Base-by-base conservation (phyloP, 1,140 invertebrate species). In the Drosophila mayri region DNA sequence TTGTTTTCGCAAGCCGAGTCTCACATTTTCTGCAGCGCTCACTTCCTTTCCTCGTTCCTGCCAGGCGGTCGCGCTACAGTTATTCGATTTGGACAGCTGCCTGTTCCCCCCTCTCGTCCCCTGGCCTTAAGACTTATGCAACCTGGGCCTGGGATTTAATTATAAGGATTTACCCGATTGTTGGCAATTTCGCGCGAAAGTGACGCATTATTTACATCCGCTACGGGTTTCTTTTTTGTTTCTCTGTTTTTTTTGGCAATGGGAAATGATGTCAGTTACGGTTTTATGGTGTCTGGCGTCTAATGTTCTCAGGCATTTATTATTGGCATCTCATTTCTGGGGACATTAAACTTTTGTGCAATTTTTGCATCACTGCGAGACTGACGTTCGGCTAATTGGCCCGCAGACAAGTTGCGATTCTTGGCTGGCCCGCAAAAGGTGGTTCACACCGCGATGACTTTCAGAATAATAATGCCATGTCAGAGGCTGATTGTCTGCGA, bases 141-240 rank as follows among this genome's bases (percentile, higher is more conserved):
- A 77, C 74, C 73, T 16, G 72, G 55, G 72, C 30, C 72, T 60
- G 73, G 32, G 62, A 58, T 77, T 75, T 87, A 87, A 87, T 88
- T 85, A 88, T 88, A 87, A 87, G 83, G 83, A 88, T 88, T 88
- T 77, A 55, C 67, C 70, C n/a, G 70, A 73, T 73, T 73, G 70
- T 73, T 49, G 70, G 67, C 70, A 72, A 72, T 73, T 73, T 73
- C 35, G 70, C 54, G 66, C 30, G 67, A 75, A 79, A 82, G 68
- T 86, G 71, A 70, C 76, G 65, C 68, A 88, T 83, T 83, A 74
- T 71, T 61, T 62, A 76, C 73, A 88, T 87, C 80, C 84, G 84
- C 80, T 49, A 63, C 44, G 68, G 41, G 41, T 59, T 81, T 65
- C 46, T 25, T 68, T 46, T 46, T 50, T 18, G 11, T 9, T 22